Evolutionary conservation across 30 jellyfish, hydroid and myxozoan genomes (phyloP), one percentile per base, ranked within the genome.

Genomic region (Cassiopea andromeda): DNA sequence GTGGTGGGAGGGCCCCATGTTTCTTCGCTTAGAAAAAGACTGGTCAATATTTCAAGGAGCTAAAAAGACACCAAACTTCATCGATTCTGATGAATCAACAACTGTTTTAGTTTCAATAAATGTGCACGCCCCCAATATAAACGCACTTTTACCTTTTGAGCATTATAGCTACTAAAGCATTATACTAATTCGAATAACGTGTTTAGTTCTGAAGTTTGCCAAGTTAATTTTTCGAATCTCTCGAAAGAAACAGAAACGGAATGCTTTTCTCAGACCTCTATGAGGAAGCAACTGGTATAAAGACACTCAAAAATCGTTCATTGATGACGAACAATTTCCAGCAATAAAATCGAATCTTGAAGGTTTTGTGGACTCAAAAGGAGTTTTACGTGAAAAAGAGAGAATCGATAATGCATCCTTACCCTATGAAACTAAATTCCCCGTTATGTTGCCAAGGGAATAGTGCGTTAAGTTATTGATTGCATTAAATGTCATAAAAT

Each of bases 1-100:
- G 8, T 82, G 91, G 91, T 82, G 91, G 72, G 14, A 82, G 7
- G 91, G 91, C 2, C 91, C 91, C 18, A 54, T 6, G 57, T 82
- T 82, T 69, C 72, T 82, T 19, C 27, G 44, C 43, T 8, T 7
- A n/a, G 70, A 43, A 8, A 69, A 82, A 82, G 2, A 4, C 43
- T 66, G 91, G 83, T 83, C 83, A 43, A 8, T 3, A 47, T 14
- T 27, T 54, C 61, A 58, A 17, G 58, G 68, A 17, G 12, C 50
- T 4, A 60, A n/a, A 44, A 19, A 27, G 19, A 46, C 59, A 81
- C 58, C 0, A 38, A 81, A 60, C 1, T 17, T 60, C 44, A 58
- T 68, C 43, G 48, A 81, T 27, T 18, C 50, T 7, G 73, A 59
- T 19, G 67, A 75, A 75, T 14, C 9, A 67, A 19, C 84, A 59